Evolutionary conservation across 2,113 vertebrate species (phyloP), one percentile per base, ranked within the genome.

Genomic region (Condylura cristata): DNA sequence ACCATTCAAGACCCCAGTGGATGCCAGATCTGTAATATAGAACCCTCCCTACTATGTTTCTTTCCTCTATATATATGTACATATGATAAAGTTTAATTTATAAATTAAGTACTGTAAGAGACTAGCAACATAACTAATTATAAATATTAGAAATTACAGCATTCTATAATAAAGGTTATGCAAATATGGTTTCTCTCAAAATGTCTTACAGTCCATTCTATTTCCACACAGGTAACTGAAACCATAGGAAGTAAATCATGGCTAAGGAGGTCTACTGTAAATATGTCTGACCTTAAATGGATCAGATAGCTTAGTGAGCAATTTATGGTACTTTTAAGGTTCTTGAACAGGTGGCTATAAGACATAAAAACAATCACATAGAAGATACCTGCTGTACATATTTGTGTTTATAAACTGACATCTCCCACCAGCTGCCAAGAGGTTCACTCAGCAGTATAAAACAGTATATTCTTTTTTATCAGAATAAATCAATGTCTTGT

Each of bases 401-500:
- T 5, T 32, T 32, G 5, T 86, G 70, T 7, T 61, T 89, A 10
- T 46, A 93, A 80, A 63, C 53, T 76, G 60, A 44, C 13, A 61
- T 70, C 48, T 48, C 24, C n/a, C n/a, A 30, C 17, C 16, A 60
- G 30, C 34, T 90, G 8, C 75, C 65, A 65, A 26, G 20, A 65
- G 11, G 22, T 68, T 58, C 37, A 20, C 60, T 81, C 10, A 39
- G 8, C 34, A 48, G n/a, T n/a, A 66, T n/a, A 51, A 63, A 94
- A 44, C 65, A 28, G 1, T 93, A 0, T 34, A 56, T 41, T 66
- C 70, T 72, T 8, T 32, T 82, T 88, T 8, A 76, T 84, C 22
- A 63, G 70, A 93, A 84, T 68, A 87, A 68, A 91, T 82, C 53
- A 83, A 14, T 34, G 26, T 44, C 70, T 75, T 80, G 28, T 80